Percentiles rank a stretch among this genome's conserved stretches.
Evolutionary conservation across 2,113 vertebrate genomes (phyloP).

Genomic region (Pluvialis apricaria): DNA sequence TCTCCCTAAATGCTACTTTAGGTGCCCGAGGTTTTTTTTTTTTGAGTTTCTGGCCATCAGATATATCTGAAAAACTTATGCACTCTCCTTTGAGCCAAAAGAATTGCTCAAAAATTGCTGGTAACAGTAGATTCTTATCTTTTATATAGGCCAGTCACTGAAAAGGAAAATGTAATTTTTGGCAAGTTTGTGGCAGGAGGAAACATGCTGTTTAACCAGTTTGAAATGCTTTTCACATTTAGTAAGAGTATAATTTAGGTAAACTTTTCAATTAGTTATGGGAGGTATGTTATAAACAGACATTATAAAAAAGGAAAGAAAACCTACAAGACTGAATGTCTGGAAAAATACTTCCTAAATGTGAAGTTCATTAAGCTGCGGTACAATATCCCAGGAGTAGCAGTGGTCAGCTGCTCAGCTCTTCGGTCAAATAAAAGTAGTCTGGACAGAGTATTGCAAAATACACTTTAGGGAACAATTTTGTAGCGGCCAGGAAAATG

Average conservation of each 20-base stretch:
- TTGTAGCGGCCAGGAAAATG: not conserved
- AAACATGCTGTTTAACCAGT: not conserved
- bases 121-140: not conserved
- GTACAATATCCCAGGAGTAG: not conserved
- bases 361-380: not conserved
- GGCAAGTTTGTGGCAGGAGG: not conserved
- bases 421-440: not conserved
- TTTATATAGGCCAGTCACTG: not conserved
- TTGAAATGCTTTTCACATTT: not conserved
- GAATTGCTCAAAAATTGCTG: not conserved
- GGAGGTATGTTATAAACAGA: not conserved
- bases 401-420: not conserved
- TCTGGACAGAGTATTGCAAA: constrained; percentile 6
- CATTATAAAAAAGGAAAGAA: not conserved
- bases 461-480: not conserved
- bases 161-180: not conserved
- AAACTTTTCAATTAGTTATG: not conserved
- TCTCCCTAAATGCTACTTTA: not conserved
- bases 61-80: not conserved
- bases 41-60: not conserved
- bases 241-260: not conserved
- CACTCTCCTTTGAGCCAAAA: not conserved
- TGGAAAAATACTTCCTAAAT: constrained; percentile 13
- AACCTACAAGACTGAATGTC: not conserved
- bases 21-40: not conserved